Base-by-base conservation (phyloP, 1,140 invertebrate genomes). In the Trialeurodes vaporariorum region DNA sequence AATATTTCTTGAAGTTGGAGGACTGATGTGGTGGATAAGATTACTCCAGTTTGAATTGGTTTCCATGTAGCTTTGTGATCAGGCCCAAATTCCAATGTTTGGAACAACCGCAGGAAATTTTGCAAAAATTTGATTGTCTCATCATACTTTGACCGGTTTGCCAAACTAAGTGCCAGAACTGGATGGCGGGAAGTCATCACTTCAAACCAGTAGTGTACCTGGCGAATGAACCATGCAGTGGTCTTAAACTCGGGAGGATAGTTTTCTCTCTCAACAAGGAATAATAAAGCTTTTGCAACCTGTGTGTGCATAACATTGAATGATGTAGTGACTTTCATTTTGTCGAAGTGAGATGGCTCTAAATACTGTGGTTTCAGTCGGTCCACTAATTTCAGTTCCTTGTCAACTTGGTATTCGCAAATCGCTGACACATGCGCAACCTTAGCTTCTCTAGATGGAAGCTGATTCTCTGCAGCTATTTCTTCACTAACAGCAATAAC, bases 161-260 rank as follows among this genome's bases (percentile, higher is more conserved):
- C 9, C 25, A 59, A 26, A 60, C 68, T 64, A 17, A 70, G 25
- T 13, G 67, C 67, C 23, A 70, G 58, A 25, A 13, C 13, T 27
- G 64, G 65, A 64, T 67, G 63, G 21, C 70, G 25, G 27, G 59
- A 62, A 0, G 61, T 63, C 68, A 70, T 64, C 5, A 69, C 27
- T 17, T 25, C n/a, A 49, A 70, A 70, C 70, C 67, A 70, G 26
- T n/a, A 24, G 22, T 23, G 12, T 22, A 70, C 2, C n/a, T 66
- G 25, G 2, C 60, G 49, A 27, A 70, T 23, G 25, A 68, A 69
- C 67, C 70, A 70, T 27, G 67, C 64, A 17, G 67, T 68, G 26
- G 70, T 70, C n/a, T 34, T 25, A 40, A 40, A 40, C 63, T 63
- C 67, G 23, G 61, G 24, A 13, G 25, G 25, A 25, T 62, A 25